These are phyloP conservation scores for Seira ritae DNA, from an alignment of 2,888 invertebrate genomes.

Conservation along the genomic window DNA sequence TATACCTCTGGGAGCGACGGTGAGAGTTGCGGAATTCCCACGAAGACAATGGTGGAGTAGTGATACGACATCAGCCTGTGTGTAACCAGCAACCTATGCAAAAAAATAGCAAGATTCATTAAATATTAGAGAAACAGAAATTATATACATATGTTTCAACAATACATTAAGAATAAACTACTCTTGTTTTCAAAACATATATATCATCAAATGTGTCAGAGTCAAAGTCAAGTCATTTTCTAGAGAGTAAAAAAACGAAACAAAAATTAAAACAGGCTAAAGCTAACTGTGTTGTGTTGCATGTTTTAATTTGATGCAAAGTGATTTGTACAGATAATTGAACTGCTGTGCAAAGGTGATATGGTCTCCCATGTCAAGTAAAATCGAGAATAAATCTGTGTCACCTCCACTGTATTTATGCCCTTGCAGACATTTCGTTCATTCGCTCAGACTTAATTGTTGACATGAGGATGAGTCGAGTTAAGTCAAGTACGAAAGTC, in stretches of 20 bases:
- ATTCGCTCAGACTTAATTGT: too few relatives aligned
- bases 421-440: too few relatives aligned
- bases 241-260: neutral
- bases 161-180: neutral
- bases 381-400: too few relatives aligned
- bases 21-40: conserved; percentile 78
- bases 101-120: conserved; percentile 9
- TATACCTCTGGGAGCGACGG: conserved; percentile 78
- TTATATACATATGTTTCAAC: neutral
- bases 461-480: too few relatives aligned
- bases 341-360: too few relatives aligned
- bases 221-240: neutral
- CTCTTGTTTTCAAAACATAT: neutral
- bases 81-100: conserved; percentile 78
- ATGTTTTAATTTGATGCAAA: too few relatives aligned
- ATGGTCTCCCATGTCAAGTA: too few relatives aligned
- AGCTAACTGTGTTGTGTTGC: too few relatives aligned
- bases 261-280: neutral
- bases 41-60: conserved; percentile 79
- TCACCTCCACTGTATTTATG: too few relatives aligned
- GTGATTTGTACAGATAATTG: too few relatives aligned
- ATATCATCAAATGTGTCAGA: neutral
- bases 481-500: too few relatives aligned
- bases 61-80: conserved; percentile 78
- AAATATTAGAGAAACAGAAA: conserved; percentile 11